phyloP scores from a whole-genome alignment of 2,113 vertebrate species.

The Paratilapia polleni region DNA sequence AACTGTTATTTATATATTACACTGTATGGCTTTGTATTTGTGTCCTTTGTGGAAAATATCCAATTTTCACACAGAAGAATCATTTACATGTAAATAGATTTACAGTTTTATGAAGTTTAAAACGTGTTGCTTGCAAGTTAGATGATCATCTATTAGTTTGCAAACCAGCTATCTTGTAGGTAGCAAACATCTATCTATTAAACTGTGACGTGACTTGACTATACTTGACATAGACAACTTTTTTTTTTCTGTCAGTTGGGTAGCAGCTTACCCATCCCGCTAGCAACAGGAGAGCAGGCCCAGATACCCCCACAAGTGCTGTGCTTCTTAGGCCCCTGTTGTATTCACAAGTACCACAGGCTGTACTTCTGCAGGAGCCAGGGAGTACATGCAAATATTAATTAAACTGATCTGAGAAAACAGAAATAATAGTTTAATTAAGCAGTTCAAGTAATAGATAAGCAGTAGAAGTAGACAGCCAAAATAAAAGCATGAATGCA shows the following conservation, averaged over 20 bases:
- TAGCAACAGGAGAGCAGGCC: neutral
- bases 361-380: neutral
- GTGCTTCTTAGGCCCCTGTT: neutral
- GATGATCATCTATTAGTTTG: fast-evolving
- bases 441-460: neutral
- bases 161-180: too few species aligned
- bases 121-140: neutral
- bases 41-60: too few species aligned
- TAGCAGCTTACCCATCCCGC: neutral
- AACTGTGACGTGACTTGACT: too few species aligned
- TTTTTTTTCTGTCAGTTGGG: too few species aligned
- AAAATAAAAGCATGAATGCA: neutral
- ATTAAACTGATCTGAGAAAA: neutral
- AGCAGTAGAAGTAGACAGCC: neutral
- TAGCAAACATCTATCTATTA: too few species aligned
- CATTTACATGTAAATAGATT: neutral
- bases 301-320: neutral
- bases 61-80: neutral
- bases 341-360: neutral
- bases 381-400: neutral
- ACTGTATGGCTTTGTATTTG: too few species aligned
- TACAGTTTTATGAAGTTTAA: too few species aligned
- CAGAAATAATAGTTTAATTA: neutral
- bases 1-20: too few species aligned
- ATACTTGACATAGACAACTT: neutral